phyloP scores from a whole-genome alignment of 2,888 invertebrate genomes.

The Eulithis prunata region DNA sequence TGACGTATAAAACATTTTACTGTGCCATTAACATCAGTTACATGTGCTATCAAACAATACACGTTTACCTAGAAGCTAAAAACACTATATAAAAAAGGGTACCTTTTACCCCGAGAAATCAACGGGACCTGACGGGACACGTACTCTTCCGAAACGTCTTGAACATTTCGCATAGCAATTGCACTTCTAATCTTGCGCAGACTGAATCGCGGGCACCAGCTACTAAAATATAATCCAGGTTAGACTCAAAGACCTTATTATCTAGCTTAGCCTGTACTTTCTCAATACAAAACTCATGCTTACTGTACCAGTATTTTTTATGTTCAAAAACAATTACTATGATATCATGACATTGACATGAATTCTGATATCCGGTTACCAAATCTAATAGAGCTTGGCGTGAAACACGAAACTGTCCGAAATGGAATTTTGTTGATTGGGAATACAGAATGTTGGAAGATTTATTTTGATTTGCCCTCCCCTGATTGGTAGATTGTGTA shows the following conservation, averaged over 20 bases:
- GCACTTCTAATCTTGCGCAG: too few relatives aligned
- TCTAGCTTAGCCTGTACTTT: too few relatives aligned
- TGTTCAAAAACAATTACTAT: constrained; percentile 28
- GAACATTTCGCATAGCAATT: too few relatives aligned
- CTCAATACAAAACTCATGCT: constrained; percentile 16
- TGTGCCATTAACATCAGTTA: constrained; percentile 1
- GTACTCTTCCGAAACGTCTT: too few relatives aligned
- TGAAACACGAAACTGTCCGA: constrained; percentile 27
- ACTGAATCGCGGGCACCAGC: too few relatives aligned
- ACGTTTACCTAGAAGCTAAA: too few relatives aligned
- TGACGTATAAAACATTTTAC: constrained; percentile 24
- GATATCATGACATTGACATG: constrained; percentile 31
- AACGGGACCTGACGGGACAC: too few relatives aligned
- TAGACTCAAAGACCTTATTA: too few relatives aligned
- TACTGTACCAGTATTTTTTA: constrained; percentile 22
- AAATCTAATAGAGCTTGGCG: constrained; percentile 25
- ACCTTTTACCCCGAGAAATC: too few relatives aligned
- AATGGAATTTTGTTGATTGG: constrained; percentile 24
- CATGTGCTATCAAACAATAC: too few relatives aligned
- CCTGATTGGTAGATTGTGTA: neutral
- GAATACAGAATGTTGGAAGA: constrained; percentile 14
- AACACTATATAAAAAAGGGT: too few relatives aligned
- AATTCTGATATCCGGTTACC: constrained; percentile 27
- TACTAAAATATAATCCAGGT: too few relatives aligned
- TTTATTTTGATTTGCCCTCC: constrained; percentile 11